Percentiles rank a stretch among this genome's conserved stretches.
Evolutionary conservation across 1,140 invertebrate genomes (phyloP).

Genomic region (Helicoverpa armigera): DNA sequence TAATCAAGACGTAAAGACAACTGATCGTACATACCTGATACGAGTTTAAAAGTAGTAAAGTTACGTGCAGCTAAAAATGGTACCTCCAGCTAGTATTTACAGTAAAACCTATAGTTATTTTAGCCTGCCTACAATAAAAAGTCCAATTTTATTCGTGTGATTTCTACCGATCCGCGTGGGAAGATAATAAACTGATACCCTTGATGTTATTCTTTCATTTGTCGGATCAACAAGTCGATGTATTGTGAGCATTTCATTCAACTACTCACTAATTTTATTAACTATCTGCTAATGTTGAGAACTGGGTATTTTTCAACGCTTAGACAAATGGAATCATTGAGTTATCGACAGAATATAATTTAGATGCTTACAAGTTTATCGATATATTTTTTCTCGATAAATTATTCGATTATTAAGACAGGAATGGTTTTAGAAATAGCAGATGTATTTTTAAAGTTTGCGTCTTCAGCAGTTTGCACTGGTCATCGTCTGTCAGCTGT

Average conservation of each 20-base stretch:
- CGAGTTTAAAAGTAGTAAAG: too few species aligned
- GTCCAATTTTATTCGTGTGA: not conserved
- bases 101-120: not conserved
- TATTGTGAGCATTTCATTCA: slow-evolving; percentile 11
- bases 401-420: too few species aligned
- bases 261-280: slow-evolving; percentile 3
- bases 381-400: too few species aligned
- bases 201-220: slow-evolving; percentile 10
- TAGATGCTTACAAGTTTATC: not conserved
- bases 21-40: too few species aligned
- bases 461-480: too few species aligned
- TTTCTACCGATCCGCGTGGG: not conserved
- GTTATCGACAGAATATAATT: slow-evolving; percentile 5
- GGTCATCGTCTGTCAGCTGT: too few species aligned
- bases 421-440: too few species aligned
- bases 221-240: not conserved
- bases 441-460: too few species aligned
- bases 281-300: not conserved
- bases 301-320: slow-evolving; percentile 4
- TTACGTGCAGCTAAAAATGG: too few species aligned
- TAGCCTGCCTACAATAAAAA: not conserved
- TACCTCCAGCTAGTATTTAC: not conserved
- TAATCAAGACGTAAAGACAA: too few species aligned
- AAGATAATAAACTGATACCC: not conserved
- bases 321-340: slow-evolving; percentile 14